Conservation (phyloP, 2,888 invertebrate species). For the Drosophila yooni region DNA sequence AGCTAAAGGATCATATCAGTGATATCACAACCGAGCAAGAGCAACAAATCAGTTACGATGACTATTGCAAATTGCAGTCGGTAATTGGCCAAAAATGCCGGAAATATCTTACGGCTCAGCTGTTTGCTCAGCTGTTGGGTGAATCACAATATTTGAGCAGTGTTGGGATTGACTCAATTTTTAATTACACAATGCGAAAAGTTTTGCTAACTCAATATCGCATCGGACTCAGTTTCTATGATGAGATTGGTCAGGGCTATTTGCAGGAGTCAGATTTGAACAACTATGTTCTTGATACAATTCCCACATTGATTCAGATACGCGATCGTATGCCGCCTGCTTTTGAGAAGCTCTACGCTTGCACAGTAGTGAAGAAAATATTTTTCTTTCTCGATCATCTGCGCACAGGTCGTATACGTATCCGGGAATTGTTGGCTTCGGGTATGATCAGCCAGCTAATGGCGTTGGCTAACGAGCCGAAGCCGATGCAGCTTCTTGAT, state of each 20-base stretch:
- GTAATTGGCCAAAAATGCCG: slow-evolving; percentile 91
- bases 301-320: slow-evolving; percentile 95
- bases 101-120: slow-evolving; percentile 92
- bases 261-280: slow-evolving; percentile 95
- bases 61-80: slow-evolving; percentile 92
- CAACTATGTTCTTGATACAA: slow-evolving; percentile 96
- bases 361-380: slow-evolving; percentile 97
- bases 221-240: slow-evolving; percentile 96
- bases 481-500: slow-evolving; percentile 88
- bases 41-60: slow-evolving; percentile 93
- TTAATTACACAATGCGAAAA: slow-evolving; percentile 97
- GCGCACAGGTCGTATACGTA: slow-evolving; percentile 94
- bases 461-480: slow-evolving; percentile 93
- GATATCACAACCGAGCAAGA: slow-evolving; percentile 91
- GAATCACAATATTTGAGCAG: slow-evolving; percentile 92
- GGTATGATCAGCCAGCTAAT: slow-evolving; percentile 94
- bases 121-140: slow-evolving; percentile 95
- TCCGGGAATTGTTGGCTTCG: slow-evolving; percentile 93
- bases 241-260: slow-evolving; percentile 96
- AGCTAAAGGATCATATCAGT: slow-evolving; percentile 91
- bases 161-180: slow-evolving; percentile 94
- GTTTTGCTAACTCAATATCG: slow-evolving; percentile 98
- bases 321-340: slow-evolving; percentile 96
- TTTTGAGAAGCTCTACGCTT: slow-evolving; percentile 97
- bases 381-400: slow-evolving; percentile 97